These are phyloP conservation scores for Clarias platycephalus DNA, from an alignment of 2,797 vertebrate genomes.

Conservation along the genomic window DNA sequence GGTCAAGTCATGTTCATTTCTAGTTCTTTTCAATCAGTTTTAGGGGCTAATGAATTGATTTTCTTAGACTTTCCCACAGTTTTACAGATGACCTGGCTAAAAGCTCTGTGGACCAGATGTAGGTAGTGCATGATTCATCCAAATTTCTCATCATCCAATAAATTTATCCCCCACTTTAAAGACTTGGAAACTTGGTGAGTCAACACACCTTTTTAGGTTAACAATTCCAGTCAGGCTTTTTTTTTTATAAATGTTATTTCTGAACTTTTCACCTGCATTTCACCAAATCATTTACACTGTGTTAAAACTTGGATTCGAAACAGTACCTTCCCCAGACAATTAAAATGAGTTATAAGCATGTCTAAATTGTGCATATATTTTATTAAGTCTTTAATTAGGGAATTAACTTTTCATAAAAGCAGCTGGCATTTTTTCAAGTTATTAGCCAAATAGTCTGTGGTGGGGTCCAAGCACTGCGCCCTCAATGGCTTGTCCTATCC, in stretches of 20 bases:
- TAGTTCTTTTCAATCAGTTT: not conserved
- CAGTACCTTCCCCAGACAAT: not conserved
- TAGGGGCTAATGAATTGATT: not conserved
- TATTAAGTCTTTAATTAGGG: not conserved
- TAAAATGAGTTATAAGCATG: not conserved
- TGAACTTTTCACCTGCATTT: not conserved
- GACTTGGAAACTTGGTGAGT: not conserved
- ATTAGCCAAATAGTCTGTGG: not conserved
- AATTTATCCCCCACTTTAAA: slow-evolving; percentile 6
- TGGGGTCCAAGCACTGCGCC: no score
- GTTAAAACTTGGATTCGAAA: not conserved
- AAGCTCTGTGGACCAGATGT: slow-evolving; percentile 22
- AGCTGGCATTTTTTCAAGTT: not conserved
- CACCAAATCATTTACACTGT: not conserved
- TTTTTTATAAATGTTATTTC: no score
- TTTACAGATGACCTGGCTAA: not conserved
- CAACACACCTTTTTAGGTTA: slow-evolving; percentile 14
- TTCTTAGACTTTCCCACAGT: slow-evolving; percentile 11
- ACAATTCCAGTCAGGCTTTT: not conserved
- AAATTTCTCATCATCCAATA: slow-evolving; percentile 5
- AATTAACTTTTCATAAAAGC: not conserved
- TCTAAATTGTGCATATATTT: not conserved
- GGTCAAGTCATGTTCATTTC: not conserved
- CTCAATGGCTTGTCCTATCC: not conserved
- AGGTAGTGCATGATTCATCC: not conserved